Conservation (phyloP, 2,113 vertebrate species). For the Micromys minutus region DNA sequence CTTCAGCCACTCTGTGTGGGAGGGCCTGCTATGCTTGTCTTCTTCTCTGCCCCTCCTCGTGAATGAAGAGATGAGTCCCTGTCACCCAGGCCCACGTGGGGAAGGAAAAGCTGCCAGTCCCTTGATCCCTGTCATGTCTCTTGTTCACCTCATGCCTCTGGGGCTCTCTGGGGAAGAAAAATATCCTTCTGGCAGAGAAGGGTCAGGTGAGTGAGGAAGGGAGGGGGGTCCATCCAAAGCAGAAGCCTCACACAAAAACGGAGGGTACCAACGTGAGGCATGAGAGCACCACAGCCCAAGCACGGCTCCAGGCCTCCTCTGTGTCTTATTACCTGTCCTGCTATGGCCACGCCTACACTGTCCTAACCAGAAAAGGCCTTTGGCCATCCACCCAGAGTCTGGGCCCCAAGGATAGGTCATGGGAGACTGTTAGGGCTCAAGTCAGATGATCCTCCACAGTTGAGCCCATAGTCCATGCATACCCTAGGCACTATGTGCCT, state of each 20-base stretch:
- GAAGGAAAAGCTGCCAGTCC: not conserved
- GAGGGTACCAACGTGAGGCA: not conserved
- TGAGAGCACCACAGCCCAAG: too few species aligned
- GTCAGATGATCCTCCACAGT: not conserved
- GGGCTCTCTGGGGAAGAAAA: not conserved
- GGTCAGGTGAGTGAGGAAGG: not conserved
- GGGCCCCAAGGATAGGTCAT: not conserved
- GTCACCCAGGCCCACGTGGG: not conserved
- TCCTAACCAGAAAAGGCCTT: not conserved
- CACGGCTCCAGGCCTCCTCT: not conserved
- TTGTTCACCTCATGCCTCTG: not conserved
- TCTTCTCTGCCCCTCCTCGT: not conserved
- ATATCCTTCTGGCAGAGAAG: not conserved
- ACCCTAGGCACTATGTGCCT: not conserved
- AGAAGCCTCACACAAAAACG: too few species aligned
- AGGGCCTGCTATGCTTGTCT: not conserved
- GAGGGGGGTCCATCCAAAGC: not conserved
- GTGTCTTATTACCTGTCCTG: not conserved
- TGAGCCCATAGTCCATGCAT: not conserved
- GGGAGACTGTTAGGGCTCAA: not conserved
- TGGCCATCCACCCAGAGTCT: not conserved
- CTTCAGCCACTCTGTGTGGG: not conserved
- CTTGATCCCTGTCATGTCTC: not conserved
- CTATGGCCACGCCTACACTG: not conserved
- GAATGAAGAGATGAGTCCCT: not conserved